phyloP scores from a whole-genome alignment of 2,888 invertebrate genomes.

The Scotopteryx bipunctaria region DNA sequence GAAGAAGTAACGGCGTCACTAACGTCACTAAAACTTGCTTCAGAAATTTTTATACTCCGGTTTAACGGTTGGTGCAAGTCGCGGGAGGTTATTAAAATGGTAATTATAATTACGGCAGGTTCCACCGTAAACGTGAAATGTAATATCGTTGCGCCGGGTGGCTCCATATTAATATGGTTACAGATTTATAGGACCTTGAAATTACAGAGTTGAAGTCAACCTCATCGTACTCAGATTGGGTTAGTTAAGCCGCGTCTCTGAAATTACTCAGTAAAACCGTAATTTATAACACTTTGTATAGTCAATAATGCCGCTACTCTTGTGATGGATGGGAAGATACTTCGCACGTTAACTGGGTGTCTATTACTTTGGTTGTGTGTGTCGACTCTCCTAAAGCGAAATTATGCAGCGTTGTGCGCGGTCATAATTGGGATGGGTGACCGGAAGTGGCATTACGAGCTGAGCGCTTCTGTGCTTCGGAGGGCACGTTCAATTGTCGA shows the following conservation, averaged over 20 bases:
- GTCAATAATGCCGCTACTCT: too few species aligned
- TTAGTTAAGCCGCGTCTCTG: constrained; percentile 6
- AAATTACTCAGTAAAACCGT: background rate
- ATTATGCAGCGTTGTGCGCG: too few species aligned
- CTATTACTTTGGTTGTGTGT: too few species aligned
- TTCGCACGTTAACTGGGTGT: too few species aligned
- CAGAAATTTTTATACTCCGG: background rate
- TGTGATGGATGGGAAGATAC: too few species aligned
- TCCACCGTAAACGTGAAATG: constrained; percentile 23
- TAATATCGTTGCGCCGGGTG: constrained; percentile 20
- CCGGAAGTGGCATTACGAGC: too few species aligned
- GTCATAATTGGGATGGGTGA: too few species aligned
- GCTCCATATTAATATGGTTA: constrained; percentile 27
- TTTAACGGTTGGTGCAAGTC: background rate
- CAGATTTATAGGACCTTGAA: constrained; percentile 30
- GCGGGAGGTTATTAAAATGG: constrained; percentile 37
- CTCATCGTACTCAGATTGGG: constrained; percentile 7
- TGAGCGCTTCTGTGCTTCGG: too few species aligned
- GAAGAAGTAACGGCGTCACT: too few species aligned
- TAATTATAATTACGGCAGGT: constrained; percentile 35
- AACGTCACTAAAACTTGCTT: background rate
- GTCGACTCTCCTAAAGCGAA: too few species aligned
- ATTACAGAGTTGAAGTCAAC: constrained; percentile 21
- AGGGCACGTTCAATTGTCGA: too few species aligned
- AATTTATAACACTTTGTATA: background rate